Evolutionary conservation across 2,797 vertebrate species (phyloP).

Genomic region (Hypotaenidia okinawae): DNA sequence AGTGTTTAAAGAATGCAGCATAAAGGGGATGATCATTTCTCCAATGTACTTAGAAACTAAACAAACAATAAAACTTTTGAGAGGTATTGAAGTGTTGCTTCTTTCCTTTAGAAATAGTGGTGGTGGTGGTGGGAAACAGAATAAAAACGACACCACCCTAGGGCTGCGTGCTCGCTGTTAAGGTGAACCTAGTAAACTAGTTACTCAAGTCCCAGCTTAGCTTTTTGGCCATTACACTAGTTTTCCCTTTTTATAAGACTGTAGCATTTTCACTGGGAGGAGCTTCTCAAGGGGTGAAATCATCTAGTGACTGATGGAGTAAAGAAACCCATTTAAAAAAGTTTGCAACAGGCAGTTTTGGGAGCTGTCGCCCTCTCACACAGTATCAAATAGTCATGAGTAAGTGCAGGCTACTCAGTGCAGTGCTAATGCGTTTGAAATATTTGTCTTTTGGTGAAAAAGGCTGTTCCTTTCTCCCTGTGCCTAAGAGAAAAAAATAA

Average conservation of each 20-base stretch:
- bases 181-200: neutral
- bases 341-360: neutral
- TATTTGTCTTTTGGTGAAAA: slow-evolving; percentile 1
- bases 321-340: neutral
- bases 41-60: neutral
- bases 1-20: neutral
- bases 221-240: neutral
- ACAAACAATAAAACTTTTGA: neutral
- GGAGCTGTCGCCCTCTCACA: neutral
- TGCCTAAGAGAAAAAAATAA: slow-evolving; percentile 38
- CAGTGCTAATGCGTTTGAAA: neutral
- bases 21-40: neutral
- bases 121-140: neutral
- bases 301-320: neutral
- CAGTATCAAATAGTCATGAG: neutral
- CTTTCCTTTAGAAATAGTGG: neutral
- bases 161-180: neutral
- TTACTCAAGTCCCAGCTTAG: neutral
- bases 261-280: neutral
- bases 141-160: neutral
- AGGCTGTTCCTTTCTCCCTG: neutral
- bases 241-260: neutral
- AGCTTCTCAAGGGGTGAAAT: neutral
- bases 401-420: neutral
- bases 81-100: neutral